Base-by-base conservation (phyloP, 1,140 invertebrate genomes). In the Andricus grossulariae region DNA sequence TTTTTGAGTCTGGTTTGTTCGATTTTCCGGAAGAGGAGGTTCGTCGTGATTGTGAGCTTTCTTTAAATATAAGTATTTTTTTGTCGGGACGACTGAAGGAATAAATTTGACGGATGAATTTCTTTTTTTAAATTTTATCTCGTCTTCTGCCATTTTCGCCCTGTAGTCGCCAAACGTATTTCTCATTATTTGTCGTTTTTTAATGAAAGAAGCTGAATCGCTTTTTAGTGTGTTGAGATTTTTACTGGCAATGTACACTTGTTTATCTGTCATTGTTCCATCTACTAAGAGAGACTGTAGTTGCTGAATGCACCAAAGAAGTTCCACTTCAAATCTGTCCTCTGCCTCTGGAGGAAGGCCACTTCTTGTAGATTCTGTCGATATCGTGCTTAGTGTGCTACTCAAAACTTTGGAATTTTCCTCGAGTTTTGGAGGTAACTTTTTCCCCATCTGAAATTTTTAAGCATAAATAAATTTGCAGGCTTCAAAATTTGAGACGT, bases 291-390 rank as follows among this genome's bases (percentile, higher is more conserved):
- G 91, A 39, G 81, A 87, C 87, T 96, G 93, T 71, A 96, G 85
- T 78, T 95, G 94, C 82, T 95, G 94, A 73, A 96, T 94, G 82
- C 95, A 96, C 95, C 95, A 96, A 84, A 93, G 95, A 19, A 96
- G 86, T 86, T 96, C 95, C 19, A 95, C 79, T 86, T 96, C 94
- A 87, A 95, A 95, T 84, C 94, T 94, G 84, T 93, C 91, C n/a
- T 94, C 92, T 1, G 91, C 90, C 87, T 94, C 93, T 52, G 77
- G 78, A 80, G 83, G 80, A 8, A 90, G 81, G 11, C 86, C 87
- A 78, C 87, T 90, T 39, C 80, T 50, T 50, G 83, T 87, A 25
- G 75, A 78, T 71, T 83, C 57, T 70, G 77, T 75, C 2, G 18
- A 71, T 16, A 19, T n/a, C 10, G 60, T 50, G 21, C n/a, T 72